Evolutionary conservation across 2,113 vertebrate genomes (phyloP).

Genomic region (Nyctibius bracteatus): DNA sequence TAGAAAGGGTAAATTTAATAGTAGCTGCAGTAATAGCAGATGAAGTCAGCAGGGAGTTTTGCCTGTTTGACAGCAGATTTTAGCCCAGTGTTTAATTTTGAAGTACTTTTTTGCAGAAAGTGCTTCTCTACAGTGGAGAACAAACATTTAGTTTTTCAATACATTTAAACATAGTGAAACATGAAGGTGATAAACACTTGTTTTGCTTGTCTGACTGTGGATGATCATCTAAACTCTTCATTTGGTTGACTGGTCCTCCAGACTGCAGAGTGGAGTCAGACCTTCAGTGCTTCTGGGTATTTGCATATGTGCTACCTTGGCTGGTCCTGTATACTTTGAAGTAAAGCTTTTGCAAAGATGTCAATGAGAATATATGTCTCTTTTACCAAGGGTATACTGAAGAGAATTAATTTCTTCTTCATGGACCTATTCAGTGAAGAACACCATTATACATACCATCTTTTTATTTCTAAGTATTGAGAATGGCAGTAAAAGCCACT

Average conservation of each 20-base stretch:
- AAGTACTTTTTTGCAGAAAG: neutral
- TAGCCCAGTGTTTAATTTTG: neutral
- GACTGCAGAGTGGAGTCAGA: neutral
- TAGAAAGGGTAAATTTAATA: constrained; percentile 4
- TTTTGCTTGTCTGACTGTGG: neutral
- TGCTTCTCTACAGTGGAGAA: neutral
- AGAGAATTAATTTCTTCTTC: neutral
- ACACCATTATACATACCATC: neutral
- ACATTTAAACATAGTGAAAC: neutral
- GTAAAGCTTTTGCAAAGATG: neutral
- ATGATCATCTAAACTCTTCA: neutral
- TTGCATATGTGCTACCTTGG: neutral
- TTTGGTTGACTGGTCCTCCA: neutral
- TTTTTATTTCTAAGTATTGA: neutral
- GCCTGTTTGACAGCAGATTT: neutral
- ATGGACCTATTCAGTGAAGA: neutral
- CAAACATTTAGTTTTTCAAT: neutral
- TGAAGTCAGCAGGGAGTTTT: neutral
- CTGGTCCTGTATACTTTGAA: neutral
- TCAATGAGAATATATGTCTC: neutral
- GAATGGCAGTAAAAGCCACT: neutral
- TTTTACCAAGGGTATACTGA: neutral
- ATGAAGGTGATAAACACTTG: neutral
- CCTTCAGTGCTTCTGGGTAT: neutral
- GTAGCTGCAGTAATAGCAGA: neutral